phyloP scores from a whole-genome alignment of 2,888 invertebrate species.

The Thymelicus sylvestris region DNA sequence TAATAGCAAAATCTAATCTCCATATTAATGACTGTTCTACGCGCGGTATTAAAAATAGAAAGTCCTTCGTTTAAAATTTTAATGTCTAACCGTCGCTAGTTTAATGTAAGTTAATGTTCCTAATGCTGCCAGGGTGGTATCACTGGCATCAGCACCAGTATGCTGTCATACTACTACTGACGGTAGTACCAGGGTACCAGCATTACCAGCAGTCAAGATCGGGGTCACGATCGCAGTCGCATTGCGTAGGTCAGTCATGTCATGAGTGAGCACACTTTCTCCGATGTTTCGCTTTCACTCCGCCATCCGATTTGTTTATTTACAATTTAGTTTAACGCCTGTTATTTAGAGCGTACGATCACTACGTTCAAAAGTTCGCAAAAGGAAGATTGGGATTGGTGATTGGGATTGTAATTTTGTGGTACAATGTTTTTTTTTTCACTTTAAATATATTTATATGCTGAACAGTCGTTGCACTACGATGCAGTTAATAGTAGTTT shows the following conservation, averaged over 20 bases:
- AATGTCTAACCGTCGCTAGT: too few species aligned
- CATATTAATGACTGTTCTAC: too few species aligned
- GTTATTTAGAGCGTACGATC: constrained; percentile 16
- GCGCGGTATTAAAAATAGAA: too few species aligned
- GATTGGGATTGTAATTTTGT: background rate
- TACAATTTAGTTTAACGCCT: constrained; percentile 34
- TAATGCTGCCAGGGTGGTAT: too few species aligned
- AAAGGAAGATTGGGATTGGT: background rate
- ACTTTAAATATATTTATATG: too few species aligned
- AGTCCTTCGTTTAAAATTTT: too few species aligned
- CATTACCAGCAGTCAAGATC: constrained; percentile 43
- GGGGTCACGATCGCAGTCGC: constrained; percentile 68
- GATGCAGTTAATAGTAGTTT: too few species aligned
- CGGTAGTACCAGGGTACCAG: background rate
- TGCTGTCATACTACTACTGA: too few species aligned
- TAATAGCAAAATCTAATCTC: too few species aligned
- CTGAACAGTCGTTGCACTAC: too few species aligned
- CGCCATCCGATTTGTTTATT: constrained; percentile 51
- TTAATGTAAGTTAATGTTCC: too few species aligned
- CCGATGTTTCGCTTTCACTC: constrained; percentile 72
- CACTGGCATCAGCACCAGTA: background rate
- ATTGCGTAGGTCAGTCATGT: constrained; percentile 77
- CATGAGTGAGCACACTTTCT: constrained; percentile 69
- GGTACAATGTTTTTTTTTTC: background rate
- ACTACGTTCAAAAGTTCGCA: background rate